Evolutionary conservation across 2,888 invertebrate genomes (phyloP), one percentile per base, ranked within the genome.

Genomic region (Lydus trimaculatus): DNA sequence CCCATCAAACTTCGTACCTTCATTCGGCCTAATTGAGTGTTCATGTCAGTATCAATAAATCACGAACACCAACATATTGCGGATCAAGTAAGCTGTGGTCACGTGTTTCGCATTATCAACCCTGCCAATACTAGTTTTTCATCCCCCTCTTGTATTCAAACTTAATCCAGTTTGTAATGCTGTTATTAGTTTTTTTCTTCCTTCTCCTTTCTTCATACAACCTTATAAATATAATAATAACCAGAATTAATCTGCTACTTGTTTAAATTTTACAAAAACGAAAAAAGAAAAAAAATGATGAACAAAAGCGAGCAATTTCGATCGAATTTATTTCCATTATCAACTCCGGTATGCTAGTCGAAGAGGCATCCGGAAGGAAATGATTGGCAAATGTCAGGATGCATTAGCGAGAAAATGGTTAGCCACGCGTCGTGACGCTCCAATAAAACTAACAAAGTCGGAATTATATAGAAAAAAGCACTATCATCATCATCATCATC

Each of bases 1-100:
- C 9, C 48, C 48, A 20, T 20, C 20, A n/a, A 43, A 43, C 43
- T 43, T 43, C 43, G 20, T 20, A 48, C 48, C 48, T 48, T 48
- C 20, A 74, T 75, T 73, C 72, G 61, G 67, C 67, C 75, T 82
- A 82, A 82, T 82, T 82, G 80, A 82, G 82, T 80, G 80, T 76
- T 80, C 81, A 81, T 81, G 82, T 82, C 81, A 75, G 76, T 79
- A 81, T 82, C 81, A 80, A 83, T 83, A 82, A 83, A 83, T 83
- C 82, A 81, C 76, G 28, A 75, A 72, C 72, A 72, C 72, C 76
- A 80, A 80, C 82, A 82, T 83, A 83, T 83, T 83, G 80, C 80
- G 79, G 80, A 81, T 81, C 79, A 79, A 78, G 75, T 75, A 77
- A 76, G 77, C 75, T 74, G 72, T 73, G 77, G 81, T 80, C 83